Evolutionary conservation across 2,797 vertebrate genomes (phyloP).

Genomic region (Anolis apletophallus): DNA sequence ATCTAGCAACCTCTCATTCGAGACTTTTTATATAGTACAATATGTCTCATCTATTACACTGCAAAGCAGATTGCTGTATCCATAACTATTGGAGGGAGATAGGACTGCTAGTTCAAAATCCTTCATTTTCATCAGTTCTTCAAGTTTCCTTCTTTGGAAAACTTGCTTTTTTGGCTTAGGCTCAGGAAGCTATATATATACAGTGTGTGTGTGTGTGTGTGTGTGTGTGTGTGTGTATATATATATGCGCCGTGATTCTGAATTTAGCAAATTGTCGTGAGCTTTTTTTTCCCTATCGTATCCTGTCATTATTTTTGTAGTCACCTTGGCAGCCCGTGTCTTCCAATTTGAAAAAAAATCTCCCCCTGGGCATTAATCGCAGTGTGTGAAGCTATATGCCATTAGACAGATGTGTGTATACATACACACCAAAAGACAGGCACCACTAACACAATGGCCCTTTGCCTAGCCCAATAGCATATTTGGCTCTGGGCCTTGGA

Average conservation of each 20-base stretch:
- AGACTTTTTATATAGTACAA: not conserved
- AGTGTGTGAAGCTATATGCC: not conserved
- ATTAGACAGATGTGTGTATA: not conserved
- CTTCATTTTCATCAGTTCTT: not conserved
- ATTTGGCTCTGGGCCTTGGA: not conserved
- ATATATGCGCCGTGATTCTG: not conserved
- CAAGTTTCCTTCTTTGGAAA: not conserved
- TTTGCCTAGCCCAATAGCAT: too few species aligned
- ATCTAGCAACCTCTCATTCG: not conserved
- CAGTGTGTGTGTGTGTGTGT: too few species aligned
- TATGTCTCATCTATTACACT: not conserved
- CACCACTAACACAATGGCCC: not conserved
- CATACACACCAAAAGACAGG: not conserved
- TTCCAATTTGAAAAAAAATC: not conserved
- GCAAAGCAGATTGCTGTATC: not conserved
- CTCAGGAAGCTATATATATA: too few species aligned
- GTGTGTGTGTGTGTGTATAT: too few species aligned
- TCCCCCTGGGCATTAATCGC: not conserved
- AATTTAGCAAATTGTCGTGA: not conserved
- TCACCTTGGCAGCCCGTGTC: not conserved
- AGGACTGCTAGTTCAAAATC: too few species aligned
- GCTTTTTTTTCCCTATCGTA: not conserved
- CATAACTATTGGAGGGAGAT: not conserved
- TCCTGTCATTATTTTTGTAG: not conserved
- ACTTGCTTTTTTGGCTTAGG: not conserved